A percentile compares a stretch with the other conserved stretches of the same genome.
These are phyloP conservation scores for Eolophus roseicapilla DNA, from an alignment of 2,113 vertebrate species.

Conservation along the genomic window DNA sequence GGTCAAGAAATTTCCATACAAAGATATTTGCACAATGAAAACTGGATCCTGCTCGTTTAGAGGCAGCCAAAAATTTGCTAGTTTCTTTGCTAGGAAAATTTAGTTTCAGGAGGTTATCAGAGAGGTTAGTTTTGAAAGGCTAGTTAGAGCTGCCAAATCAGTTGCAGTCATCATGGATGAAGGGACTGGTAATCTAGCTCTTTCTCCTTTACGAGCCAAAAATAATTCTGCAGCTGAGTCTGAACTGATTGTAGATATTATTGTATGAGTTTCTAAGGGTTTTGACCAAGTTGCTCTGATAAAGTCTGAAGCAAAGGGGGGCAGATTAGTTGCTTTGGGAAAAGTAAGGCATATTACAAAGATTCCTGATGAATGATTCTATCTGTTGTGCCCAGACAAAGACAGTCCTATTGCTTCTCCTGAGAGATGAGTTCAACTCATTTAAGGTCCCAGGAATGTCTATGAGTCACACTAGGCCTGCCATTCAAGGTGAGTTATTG, in stretches of 20 bases:
- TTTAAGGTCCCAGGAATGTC: conserved; percentile 39
- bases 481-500: conserved; percentile 38
- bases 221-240: conserved; percentile 47
- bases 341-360: conserved; percentile 39
- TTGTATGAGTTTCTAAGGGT: conserved; percentile 33
- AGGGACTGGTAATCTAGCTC: conserved; percentile 7
- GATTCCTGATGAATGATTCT: conserved; percentile 47
- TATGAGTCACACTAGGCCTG: conserved; percentile 21
- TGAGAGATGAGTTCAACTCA: conserved; percentile 48
- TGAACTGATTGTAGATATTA: conserved; percentile 37
- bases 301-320: conserved; percentile 42
- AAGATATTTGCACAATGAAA: background rate
- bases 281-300: conserved; percentile 37
- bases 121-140: conserved; percentile 35
- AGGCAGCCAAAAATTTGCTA: conserved; percentile 1
- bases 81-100: conserved; percentile 23
- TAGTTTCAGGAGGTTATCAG: conserved; percentile 20
- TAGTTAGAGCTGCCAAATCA: conserved; percentile 32
- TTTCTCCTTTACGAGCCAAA: conserved; percentile 25
- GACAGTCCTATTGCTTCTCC: conserved; percentile 39
- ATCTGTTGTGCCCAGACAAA: conserved; percentile 45
- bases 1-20: conserved; percentile 35
- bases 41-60: conserved; percentile 13
- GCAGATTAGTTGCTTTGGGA: conserved; percentile 35
- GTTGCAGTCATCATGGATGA: conserved; percentile 33